Conservation (phyloP, 2,888 invertebrate genomes). For the Zygaena filipendulae region DNA sequence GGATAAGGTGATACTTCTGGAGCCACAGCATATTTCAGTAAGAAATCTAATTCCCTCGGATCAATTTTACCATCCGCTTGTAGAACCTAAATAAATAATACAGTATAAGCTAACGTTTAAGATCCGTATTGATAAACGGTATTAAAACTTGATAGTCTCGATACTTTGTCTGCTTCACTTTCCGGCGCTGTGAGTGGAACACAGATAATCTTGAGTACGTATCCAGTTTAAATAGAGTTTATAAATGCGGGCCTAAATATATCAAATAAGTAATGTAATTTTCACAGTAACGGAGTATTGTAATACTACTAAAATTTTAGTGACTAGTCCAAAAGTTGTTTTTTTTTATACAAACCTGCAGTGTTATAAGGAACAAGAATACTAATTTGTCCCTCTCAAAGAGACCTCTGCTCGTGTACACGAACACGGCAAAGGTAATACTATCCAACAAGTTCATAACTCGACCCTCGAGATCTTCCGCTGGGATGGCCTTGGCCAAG, state of each 20-base stretch:
- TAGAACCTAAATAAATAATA: constrained; percentile 39
- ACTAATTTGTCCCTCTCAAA: constrained; percentile 94
- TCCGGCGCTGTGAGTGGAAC: no score
- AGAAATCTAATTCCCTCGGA: constrained; percentile 83
- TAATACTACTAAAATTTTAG: no score
- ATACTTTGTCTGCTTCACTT: no score
- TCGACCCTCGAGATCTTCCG: constrained; percentile 77
- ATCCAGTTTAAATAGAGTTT: no score
- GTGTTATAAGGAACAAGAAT: constrained; percentile 86
- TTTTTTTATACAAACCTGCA: constrained; percentile 76
- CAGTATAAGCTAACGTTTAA: no score
- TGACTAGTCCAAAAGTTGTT: no score
- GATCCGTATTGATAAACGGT: no score
- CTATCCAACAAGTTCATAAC: constrained; percentile 85
- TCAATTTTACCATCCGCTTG: constrained; percentile 74
- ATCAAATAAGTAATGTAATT: no score
- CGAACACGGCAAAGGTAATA: constrained; percentile 87
- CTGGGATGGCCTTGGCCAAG: constrained; percentile 73
- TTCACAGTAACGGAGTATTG: no score
- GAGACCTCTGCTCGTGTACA: constrained; percentile 89
- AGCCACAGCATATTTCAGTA: constrained; percentile 84
- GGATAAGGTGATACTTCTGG: constrained; percentile 81
- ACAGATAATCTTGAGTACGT: no score
- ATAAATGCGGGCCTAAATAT: no score
- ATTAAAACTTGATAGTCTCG: no score